Percentiles rank a stretch among this genome's conserved stretches.
Conservation (phyloP, 2,113 vertebrate genomes). For the Pantherophis guttatus region DNA sequence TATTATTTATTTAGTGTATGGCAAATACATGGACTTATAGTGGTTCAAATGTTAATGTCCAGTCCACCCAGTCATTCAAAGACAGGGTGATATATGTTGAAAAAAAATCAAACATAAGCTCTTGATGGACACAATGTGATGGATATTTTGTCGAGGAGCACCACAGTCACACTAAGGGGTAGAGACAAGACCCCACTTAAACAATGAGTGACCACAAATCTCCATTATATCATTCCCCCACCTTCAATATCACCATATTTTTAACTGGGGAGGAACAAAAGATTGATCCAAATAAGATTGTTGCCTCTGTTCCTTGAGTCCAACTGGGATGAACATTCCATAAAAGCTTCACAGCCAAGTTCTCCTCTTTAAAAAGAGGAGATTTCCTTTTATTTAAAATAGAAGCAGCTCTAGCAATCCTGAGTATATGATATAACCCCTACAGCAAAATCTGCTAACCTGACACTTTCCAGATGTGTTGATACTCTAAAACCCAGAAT, state of each 20-base stretch:
- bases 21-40: too few species aligned
- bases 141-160: too few species aligned
- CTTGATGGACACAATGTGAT: too few species aligned
- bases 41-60: too few species aligned
- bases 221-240: background rate
- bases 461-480: background rate
- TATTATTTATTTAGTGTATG: too few species aligned
- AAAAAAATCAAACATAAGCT: too few species aligned
- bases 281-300: background rate
- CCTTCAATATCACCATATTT: background rate
- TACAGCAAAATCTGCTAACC: background rate
- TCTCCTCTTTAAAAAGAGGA: slow-evolving; percentile 19
- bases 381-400: slow-evolving; percentile 10
- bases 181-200: too few species aligned
- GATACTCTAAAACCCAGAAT: background rate
- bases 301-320: slow-evolving; percentile 11
- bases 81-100: too few species aligned
- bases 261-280: background rate
- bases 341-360: background rate
- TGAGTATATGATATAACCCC: slow-evolving; percentile 14
- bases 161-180: too few species aligned
- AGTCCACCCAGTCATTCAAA: too few species aligned
- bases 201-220: background rate
- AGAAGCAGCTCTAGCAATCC: background rate
- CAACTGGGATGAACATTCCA: slow-evolving; percentile 5